Evolutionary conservation across 2,888 invertebrate genomes (phyloP), one percentile per base, ranked within the genome.

Genomic region (Epistrophella euchroma): DNA sequence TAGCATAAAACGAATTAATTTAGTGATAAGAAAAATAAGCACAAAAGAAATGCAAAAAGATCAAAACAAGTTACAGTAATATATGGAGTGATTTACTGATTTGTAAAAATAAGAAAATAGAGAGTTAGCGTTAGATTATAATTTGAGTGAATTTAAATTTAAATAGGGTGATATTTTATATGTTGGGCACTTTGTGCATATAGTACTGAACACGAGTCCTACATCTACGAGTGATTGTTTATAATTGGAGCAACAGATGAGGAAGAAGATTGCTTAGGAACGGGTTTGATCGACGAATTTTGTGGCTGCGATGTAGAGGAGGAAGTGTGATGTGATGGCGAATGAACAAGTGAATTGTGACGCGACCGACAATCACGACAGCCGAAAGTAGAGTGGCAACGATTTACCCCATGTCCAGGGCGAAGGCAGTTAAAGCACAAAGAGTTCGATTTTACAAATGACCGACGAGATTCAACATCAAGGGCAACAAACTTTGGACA

Each of bases 291-390:
- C 35, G 58, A 58, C 11, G 25, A 1, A 28, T 22, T 15, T 25
- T 43, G 40, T 25, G 62, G 13, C 11, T 40, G 19, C 25, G 40
- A 25, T 25, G 45, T 45, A 10, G 45, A 47, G 9, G 45, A 35
- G 11, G 47, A 35, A 25, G 13, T 32, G 13, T 19, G 32, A 4
- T 5, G 19, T 28, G 58, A 5, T 9, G 5, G 13, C 9, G 22
- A 13, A 60, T 71, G 64, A 17, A 71, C 78, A 6, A 78, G 37
- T 35, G 55, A 62, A 28, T 77, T 70, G 13, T 77, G 60, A n/a
- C 62, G 52, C 5, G 70, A 60, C 15, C 50, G 35, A 13, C 70
- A 71, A 15, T 52, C 43, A 17, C 78, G 64, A 50, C 47, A 72
- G 2, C 64, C 56, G 47, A 47, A 78, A 4, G 50, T 17, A 1